Evolutionary conservation across 2,797 vertebrate species (phyloP).

Genomic region (Sebastes steindachneri): DNA sequence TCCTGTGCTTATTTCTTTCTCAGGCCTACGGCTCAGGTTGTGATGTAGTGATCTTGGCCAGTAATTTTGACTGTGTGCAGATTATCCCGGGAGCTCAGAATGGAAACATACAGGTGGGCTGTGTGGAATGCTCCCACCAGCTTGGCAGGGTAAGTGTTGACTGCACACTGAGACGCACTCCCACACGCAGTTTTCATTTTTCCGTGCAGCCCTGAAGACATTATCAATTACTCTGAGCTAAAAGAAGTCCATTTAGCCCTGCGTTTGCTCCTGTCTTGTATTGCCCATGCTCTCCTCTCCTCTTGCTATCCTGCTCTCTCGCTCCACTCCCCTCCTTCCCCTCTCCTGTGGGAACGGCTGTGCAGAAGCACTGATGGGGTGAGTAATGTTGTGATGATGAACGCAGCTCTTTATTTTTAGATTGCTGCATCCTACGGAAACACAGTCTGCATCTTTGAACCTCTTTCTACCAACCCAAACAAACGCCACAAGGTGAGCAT

Average conservation of each 20-base stretch:
- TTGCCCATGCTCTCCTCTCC: constrained; percentile 7
- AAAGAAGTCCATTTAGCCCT: constrained; percentile 26
- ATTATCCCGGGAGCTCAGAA: constrained; percentile 99
- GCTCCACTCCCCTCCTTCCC: constrained; percentile 11
- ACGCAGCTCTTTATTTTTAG: constrained; percentile 82
- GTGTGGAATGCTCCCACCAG: constrained; percentile 96
- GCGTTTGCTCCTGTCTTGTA: constrained; percentile 4
- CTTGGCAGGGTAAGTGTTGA: constrained; percentile 93
- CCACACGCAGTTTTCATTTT: constrained; percentile 20
- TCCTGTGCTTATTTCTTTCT: background rate
- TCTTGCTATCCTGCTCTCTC: constrained; percentile 7
- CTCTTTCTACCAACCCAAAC: constrained; percentile 91
- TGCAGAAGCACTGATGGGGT: constrained; percentile 67
- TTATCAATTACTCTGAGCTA: constrained; percentile 6
- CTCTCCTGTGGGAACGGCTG: constrained; percentile 53
- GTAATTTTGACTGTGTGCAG: constrained; percentile 98
- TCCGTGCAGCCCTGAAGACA: constrained; percentile 14
- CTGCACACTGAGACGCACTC: constrained; percentile 28
- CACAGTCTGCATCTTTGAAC: constrained; percentile 98
- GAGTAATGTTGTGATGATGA: constrained; percentile 73
- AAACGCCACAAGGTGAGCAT: constrained; percentile 81
- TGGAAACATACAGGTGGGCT: constrained; percentile 99
- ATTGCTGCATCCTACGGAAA: constrained; percentile 99
- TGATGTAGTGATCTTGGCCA: constrained; percentile 96
- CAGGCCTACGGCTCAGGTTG: constrained; percentile 98